A percentile compares a stretch with the other conserved stretches of the same genome.
Evolutionary conservation across 1,140 invertebrate species (phyloP).

Genomic region (Apocrypta bakeri): DNA sequence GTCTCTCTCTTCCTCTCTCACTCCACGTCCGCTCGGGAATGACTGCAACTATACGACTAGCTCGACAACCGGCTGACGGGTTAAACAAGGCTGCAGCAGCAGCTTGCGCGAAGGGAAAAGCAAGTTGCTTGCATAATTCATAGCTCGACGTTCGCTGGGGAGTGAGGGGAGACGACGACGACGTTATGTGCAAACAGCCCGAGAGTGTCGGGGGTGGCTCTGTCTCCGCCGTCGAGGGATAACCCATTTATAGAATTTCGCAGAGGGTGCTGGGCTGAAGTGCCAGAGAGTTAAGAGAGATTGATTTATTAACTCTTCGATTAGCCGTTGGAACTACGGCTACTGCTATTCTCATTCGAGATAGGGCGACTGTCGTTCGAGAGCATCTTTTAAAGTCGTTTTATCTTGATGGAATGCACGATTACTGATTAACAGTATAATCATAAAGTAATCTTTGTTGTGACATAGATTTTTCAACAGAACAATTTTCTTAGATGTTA

Average conservation of each 20-base stretch:
- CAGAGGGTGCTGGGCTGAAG: not conserved
- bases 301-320: constrained; percentile 51
- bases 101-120: constrained; percentile 20
- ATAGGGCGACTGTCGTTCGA: not conserved
- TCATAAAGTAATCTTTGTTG: too few relatives aligned
- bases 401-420: too few relatives aligned
- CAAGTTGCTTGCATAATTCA: constrained; percentile 45
- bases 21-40: not conserved
- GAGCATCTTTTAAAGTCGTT: not conserved
- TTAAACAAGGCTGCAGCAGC: constrained; percentile 35
- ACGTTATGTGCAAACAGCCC: constrained; percentile 39
- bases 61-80: constrained; percentile 42
- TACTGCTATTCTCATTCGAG: not conserved
- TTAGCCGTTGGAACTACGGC: not conserved
- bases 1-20: not conserved
- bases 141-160: constrained; percentile 14
- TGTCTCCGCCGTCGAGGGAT: constrained; percentile 16
- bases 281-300: constrained; percentile 8
- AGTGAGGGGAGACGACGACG: not conserved
- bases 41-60: constrained; percentile 12
- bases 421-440: too few relatives aligned
- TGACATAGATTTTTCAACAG: too few relatives aligned
- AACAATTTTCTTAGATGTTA: too few relatives aligned
- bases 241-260: constrained; percentile 47
- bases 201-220: not conserved